phyloP scores from a whole-genome alignment of 2,113 vertebrate genomes.

The Pluvialis apricaria region DNA sequence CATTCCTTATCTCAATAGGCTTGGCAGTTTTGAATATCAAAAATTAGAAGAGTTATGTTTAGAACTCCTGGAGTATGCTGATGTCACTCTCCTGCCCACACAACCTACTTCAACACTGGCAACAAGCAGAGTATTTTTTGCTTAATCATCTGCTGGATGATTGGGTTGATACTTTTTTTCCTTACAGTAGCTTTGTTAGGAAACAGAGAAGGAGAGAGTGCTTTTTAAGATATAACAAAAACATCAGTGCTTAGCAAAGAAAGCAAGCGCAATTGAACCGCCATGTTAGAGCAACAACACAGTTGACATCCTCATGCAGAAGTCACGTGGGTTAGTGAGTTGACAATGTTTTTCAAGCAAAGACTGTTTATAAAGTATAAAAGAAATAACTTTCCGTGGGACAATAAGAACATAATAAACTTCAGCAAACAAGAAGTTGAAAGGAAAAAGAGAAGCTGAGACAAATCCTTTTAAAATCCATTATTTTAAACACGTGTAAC shows the following conservation, averaged over 20 bases:
- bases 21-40: not conserved
- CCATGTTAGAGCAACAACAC: not conserved
- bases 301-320: not conserved
- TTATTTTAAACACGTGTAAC: not conserved
- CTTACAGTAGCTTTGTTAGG: not conserved
- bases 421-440: not conserved
- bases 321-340: not conserved
- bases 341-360: not conserved
- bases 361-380: not conserved
- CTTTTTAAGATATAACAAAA: not conserved
- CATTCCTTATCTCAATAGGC: not conserved
- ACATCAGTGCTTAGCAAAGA: not conserved
- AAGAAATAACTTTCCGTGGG: not conserved
- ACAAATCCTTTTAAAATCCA: not conserved
- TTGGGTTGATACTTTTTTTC: not conserved
- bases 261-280: not conserved
- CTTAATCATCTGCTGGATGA: not conserved
- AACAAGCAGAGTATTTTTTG: not conserved
- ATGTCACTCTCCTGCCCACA: not conserved
- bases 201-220: not conserved
- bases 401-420: not conserved
- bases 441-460: not conserved
- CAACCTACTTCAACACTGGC: not conserved
- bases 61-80: not conserved
- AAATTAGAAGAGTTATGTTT: not conserved